A percentile compares a stretch with the other conserved stretches of the same genome.
phyloP scores from a whole-genome alignment of 2,113 vertebrate genomes.

The Lonchura striata region DNA sequence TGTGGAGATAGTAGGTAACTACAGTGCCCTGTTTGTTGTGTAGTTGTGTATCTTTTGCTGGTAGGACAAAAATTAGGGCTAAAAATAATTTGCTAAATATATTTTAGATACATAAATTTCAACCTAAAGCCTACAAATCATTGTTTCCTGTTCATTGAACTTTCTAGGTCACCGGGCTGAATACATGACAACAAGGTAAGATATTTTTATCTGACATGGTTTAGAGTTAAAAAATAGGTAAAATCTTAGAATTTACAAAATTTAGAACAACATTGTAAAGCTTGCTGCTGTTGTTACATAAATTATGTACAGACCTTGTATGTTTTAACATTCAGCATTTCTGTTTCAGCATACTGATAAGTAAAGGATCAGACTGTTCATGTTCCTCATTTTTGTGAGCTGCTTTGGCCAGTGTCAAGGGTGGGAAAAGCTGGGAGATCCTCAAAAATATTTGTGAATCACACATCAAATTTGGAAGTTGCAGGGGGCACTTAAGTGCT shows the following conservation, averaged over 20 bases:
- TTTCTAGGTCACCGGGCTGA: conserved; percentile 92
- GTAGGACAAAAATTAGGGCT: background rate
- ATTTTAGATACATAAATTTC: background rate
- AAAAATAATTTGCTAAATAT: background rate
- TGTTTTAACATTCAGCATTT: background rate
- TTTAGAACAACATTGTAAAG: background rate
- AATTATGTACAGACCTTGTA: background rate
- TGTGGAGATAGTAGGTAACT: background rate
- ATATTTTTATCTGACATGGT: background rate
- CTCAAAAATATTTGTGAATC: background rate
- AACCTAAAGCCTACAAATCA: background rate
- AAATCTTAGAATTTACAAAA: background rate
- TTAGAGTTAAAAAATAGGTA: background rate
- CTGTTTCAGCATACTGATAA: background rate
- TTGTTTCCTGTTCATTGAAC: conserved; percentile 19
- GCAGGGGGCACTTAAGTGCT: background rate
- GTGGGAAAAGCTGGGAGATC: background rate
- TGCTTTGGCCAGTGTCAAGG: background rate
- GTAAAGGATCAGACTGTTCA: background rate
- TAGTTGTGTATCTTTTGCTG: background rate
- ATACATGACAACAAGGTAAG: conserved; percentile 98
- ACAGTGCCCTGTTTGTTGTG: background rate
- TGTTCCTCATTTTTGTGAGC: background rate
- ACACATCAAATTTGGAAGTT: background rate
- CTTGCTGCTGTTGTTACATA: background rate